These are phyloP conservation scores for Eurois occulta DNA, from an alignment of 2,888 invertebrate species.

Conservation along the genomic window DNA sequence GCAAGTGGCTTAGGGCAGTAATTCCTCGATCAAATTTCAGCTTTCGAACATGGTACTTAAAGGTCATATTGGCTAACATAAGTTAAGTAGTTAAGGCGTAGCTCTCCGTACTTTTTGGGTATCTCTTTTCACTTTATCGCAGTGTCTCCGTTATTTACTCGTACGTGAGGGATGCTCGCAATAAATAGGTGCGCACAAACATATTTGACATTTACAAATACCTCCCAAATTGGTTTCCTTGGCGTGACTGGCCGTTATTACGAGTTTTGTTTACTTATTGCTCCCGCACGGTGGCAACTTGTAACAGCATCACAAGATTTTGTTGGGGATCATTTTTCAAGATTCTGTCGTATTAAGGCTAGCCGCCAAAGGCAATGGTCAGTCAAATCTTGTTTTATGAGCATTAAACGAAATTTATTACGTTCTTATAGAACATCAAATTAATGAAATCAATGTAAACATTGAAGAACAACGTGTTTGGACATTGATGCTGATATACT, in stretches of 20 bases:
- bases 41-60: conserved; percentile 73
- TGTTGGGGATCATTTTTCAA: conserved; percentile 65
- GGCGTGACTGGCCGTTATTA: conserved; percentile 88
- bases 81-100: conserved; percentile 79
- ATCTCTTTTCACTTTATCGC: conserved; percentile 90
- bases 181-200: conserved; percentile 90
- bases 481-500: conserved; percentile 25
- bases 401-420: conserved; percentile 35
- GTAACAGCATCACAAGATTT: conserved; percentile 70
- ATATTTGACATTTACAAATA: conserved; percentile 90
- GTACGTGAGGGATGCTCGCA: conserved; percentile 89
- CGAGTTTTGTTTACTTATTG: conserved; percentile 86
- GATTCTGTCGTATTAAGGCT: conserved; percentile 62
- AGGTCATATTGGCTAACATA: conserved; percentile 73
- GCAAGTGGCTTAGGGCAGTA: conserved; percentile 73
- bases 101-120: conserved; percentile 80
- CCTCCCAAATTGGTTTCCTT: conserved; percentile 89
- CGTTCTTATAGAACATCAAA: conserved; percentile 26
- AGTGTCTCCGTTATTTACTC: conserved; percentile 90
- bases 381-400: conserved; percentile 59
- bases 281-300: conserved; percentile 76
- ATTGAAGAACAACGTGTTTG: conserved; percentile 25
- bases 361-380: conserved; percentile 47
- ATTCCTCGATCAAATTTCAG: conserved; percentile 75
- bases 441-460: conserved; percentile 42